phyloP scores from a whole-genome alignment of 2,797 vertebrate species.

The Thripadectes ignobilis region DNA sequence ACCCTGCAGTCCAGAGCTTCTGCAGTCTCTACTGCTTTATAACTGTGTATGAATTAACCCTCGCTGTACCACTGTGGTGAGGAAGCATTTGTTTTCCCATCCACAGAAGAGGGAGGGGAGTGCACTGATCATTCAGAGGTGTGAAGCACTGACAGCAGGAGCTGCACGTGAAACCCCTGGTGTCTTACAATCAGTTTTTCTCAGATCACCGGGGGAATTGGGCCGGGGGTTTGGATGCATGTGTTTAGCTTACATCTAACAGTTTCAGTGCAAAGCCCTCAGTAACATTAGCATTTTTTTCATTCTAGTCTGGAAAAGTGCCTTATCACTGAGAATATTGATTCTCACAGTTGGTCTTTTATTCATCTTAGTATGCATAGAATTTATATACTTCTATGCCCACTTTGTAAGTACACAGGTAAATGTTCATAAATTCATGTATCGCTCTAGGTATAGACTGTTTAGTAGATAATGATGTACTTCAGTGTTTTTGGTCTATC shows the following conservation, averaged over 20 bases:
- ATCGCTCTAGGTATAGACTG: neutral
- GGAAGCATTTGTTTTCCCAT: neutral
- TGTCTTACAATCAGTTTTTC: neutral
- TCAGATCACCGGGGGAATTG: neutral
- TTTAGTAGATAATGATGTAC: slow-evolving; percentile 15
- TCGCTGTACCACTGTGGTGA: neutral
- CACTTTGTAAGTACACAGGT: neutral
- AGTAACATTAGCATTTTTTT: neutral
- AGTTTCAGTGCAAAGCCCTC: neutral
- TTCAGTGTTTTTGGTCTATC: slow-evolving; percentile 25
- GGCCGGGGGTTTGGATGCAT: neutral
- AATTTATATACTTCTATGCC: neutral
- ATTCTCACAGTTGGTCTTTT: neutral
- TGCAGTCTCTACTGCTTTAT: neutral
- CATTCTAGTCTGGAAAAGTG: neutral
- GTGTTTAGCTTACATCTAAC: neutral
- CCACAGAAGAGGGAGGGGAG: neutral
- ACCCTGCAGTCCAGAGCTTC: neutral
- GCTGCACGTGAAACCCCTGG: neutral
- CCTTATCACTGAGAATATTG: neutral
- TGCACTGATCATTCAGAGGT: neutral
- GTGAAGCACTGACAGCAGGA: neutral
- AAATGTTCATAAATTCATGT: neutral
- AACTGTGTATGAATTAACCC: slow-evolving; percentile 21
- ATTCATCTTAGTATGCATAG: neutral